Evolutionary conservation across 2,888 invertebrate species (phyloP).

Genomic region (Lasioglossum oenotherae): DNA sequence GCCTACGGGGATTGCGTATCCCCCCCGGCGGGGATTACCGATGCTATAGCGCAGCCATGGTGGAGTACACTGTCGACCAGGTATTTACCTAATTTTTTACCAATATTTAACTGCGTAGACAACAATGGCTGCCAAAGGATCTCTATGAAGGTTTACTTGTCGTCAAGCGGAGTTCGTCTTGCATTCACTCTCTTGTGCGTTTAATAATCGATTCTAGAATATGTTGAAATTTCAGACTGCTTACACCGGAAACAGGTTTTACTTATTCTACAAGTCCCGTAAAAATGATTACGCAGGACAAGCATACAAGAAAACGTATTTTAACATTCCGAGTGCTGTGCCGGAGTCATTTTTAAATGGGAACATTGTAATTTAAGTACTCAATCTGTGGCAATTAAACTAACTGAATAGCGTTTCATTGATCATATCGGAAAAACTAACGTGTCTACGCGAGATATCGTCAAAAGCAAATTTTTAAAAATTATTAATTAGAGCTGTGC

Average conservation of each 20-base stretch:
- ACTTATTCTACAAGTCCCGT: neutral
- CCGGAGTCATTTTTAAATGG: too few species aligned
- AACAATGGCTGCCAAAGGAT: neutral
- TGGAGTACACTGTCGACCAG: conserved; percentile 34
- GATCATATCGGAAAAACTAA: too few species aligned
- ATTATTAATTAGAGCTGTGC: too few species aligned
- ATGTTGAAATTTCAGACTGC: neutral
- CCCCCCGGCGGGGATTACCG: conserved; percentile 73
- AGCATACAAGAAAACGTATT: neutral
- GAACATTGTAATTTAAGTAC: too few species aligned
- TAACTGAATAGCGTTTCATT: too few species aligned
- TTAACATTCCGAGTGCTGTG: too few species aligned
- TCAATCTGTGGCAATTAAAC: too few species aligned
- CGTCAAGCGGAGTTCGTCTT: neutral
- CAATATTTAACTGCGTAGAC: neutral
- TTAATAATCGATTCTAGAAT: neutral
- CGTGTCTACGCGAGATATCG: too few species aligned
- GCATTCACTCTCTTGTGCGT: neutral
- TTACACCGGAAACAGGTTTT: neutral
- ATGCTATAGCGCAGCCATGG: conserved; percentile 53
- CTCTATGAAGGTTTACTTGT: neutral
- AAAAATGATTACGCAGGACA: neutral
- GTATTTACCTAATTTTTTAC: conserved; percentile 62
- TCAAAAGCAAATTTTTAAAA: too few species aligned
- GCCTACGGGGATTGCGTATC: conserved; percentile 72